These are phyloP conservation scores for Salmo trutta DNA, from an alignment of 2,797 vertebrate species.

Conservation along the genomic window DNA sequence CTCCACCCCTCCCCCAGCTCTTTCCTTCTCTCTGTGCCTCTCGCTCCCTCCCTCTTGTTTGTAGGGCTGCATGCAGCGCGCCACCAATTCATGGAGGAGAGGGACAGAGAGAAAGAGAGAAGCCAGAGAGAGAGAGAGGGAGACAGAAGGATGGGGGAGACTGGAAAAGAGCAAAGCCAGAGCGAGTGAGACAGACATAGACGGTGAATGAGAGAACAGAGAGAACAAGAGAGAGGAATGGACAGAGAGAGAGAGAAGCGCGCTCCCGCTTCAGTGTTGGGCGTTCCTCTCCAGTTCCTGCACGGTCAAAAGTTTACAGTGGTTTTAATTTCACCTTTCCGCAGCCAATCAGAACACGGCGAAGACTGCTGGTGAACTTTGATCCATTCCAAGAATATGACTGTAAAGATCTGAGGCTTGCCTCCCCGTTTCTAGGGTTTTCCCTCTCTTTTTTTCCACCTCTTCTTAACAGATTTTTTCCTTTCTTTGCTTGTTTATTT, in stretches of 20 bases:
- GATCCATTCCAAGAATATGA: conserved; percentile 77
- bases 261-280: conserved; percentile 78
- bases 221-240: no score
- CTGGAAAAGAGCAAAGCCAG: conserved; percentile 16
- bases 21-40: conserved; percentile 23
- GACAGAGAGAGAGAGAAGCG: conserved; percentile 29
- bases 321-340: conserved; percentile 97
- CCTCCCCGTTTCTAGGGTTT: no score
- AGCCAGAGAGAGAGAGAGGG: no score
- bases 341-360: conserved; percentile 84
- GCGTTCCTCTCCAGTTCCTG: conserved; percentile 84
- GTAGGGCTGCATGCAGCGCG: conserved; percentile 70
- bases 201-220: no score
- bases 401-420: conserved; percentile 55
- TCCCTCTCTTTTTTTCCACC: background rate
- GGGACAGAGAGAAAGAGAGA: conserved; percentile 55
- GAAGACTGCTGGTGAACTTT: conserved; percentile 75
- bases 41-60: conserved; percentile 41
- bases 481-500: conserved; percentile 31
- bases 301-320: conserved; percentile 96
- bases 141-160: background rate
- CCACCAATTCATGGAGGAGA: conserved; percentile 71
- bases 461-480: background rate
- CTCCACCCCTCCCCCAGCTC: conserved; percentile 47
- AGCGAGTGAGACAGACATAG: conserved; percentile 9